phyloP scores from a whole-genome alignment of 2,888 invertebrate species.

The Cataglyphis rosenhaueri region DNA sequence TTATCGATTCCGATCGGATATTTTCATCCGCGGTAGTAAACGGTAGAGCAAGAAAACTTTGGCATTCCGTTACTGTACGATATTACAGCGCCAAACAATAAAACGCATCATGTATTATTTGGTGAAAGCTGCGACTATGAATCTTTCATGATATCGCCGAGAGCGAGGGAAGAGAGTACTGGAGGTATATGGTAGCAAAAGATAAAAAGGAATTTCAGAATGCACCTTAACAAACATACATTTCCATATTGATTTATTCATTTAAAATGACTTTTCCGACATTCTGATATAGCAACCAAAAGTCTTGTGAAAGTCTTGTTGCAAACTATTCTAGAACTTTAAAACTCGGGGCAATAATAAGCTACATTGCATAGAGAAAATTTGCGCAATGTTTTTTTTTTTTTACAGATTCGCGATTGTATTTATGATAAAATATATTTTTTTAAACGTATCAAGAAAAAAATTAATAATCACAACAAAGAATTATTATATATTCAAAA shows the following conservation, averaged over 20 bases:
- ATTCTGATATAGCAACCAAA: conserved; percentile 7
- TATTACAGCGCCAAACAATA: conserved; percentile 30
- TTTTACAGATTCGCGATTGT: not conserved
- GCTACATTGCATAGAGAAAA: not conserved
- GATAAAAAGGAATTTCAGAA: conserved; percentile 58
- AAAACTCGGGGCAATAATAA: conserved; percentile 28
- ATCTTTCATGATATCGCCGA: conserved; percentile 58
- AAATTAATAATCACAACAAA: not conserved
- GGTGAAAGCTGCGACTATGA: conserved; percentile 42
- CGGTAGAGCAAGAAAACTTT: conserved; percentile 17
- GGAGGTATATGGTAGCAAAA: not conserved
- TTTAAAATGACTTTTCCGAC: conserved; percentile 32
- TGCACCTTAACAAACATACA: conserved; percentile 49
- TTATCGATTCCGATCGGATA: conserved; percentile 41
- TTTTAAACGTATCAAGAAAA: not conserved
- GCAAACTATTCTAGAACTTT: conserved; percentile 30
- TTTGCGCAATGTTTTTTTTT: not conserved
- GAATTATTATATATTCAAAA: not conserved
- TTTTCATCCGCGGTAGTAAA: conserved; percentile 31
- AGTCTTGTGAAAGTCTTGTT: not conserved
- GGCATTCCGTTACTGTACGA: conserved; percentile 38
- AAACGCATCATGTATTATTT: conserved; percentile 57
- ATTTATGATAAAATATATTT: not conserved
- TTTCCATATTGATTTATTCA: conserved; percentile 52
- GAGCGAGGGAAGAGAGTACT: conserved; percentile 25